Evolutionary conservation across 2,888 invertebrate species (phyloP).

Genomic region (Leptopilina myrica): DNA sequence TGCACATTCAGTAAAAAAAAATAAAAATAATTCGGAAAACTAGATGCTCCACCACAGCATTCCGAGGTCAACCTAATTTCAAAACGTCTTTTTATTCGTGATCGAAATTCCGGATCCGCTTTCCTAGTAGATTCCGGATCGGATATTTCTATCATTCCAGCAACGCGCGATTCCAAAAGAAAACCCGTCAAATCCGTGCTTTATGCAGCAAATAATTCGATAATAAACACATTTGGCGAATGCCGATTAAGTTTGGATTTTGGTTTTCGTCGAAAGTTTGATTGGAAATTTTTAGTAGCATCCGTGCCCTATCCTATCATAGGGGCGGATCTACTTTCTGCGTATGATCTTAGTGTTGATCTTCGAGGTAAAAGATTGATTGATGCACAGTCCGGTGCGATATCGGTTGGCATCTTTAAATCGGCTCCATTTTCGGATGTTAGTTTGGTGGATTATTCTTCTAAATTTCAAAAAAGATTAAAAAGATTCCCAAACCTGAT

Average conservation of each 20-base stretch:
- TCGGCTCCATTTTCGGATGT: background rate
- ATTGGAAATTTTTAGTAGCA: constrained; percentile 48
- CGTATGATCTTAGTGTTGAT: constrained; percentile 39
- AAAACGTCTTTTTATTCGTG: no score
- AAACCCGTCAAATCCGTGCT: background rate
- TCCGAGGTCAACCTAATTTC: no score
- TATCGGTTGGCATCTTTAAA: background rate
- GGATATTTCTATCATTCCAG: constrained; percentile 36
- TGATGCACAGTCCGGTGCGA: background rate
- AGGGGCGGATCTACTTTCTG: no score
- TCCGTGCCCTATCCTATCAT: constrained; percentile 33
- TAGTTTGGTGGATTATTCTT: background rate
- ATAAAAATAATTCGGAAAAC: no score
- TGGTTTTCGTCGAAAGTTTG: constrained; percentile 43
- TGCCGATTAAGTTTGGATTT: constrained; percentile 31
- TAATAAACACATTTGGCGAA: background rate
- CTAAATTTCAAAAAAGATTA: background rate
- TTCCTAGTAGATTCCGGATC: constrained; percentile 54
- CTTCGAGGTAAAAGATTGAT: constrained; percentile 22
- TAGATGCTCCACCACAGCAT: no score
- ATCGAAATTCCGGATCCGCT: constrained; percentile 17
- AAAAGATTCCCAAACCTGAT: constrained; percentile 23
- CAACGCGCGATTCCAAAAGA: background rate
- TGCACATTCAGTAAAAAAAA: constrained; percentile 33
- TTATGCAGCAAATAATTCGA: background rate